phyloP scores from a whole-genome alignment of 2,888 invertebrate species.

The Pseudococcus jackbeardsleyi region DNA sequence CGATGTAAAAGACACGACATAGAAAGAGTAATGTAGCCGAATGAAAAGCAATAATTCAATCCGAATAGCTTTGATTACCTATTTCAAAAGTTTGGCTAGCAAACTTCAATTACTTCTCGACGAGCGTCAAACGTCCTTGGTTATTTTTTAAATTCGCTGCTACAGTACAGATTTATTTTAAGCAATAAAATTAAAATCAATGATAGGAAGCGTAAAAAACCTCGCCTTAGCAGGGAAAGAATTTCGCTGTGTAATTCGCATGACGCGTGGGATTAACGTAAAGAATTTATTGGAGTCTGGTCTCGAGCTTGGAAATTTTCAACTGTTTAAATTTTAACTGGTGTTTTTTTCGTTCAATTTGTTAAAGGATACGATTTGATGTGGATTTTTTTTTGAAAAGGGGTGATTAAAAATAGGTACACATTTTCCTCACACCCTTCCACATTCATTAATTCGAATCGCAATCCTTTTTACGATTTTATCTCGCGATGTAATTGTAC shows the following conservation, averaged over 20 bases:
- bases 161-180: neutral
- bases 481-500: too few species aligned
- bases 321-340: neutral
- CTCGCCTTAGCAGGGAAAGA: neutral
- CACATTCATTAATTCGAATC: too few species aligned
- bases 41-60: constrained; percentile 22
- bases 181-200: constrained; percentile 19
- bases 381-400: neutral
- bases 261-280: too few species aligned
- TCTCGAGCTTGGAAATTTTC: neutral
- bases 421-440: too few species aligned
- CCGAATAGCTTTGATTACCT: neutral
- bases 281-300: neutral
- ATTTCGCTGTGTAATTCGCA: neutral
- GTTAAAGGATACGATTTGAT: neutral
- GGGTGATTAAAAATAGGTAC: too few species aligned
- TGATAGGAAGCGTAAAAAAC: neutral
- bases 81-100: constrained; percentile 6
- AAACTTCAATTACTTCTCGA: constrained; percentile 2
- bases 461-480: too few species aligned
- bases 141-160: neutral
- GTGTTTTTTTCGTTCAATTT: neutral
- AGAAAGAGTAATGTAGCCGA: neutral
- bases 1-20: neutral
- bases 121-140: neutral